These are phyloP conservation scores for Lamprologus ornatipinnis DNA, from an alignment of 2,113 vertebrate genomes.

Conservation along the genomic window DNA sequence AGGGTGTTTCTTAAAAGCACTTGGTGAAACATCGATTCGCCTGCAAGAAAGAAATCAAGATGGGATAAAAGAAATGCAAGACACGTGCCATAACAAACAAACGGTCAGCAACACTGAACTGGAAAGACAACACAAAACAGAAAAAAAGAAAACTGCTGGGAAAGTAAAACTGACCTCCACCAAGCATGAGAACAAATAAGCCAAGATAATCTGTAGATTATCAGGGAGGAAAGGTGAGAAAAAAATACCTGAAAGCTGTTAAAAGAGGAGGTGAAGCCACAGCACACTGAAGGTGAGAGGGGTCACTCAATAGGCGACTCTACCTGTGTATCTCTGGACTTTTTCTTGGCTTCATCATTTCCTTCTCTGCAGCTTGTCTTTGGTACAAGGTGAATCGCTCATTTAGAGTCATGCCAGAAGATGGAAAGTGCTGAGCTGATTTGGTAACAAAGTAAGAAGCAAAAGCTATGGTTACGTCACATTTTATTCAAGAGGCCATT, in stretches of 20 bases:
- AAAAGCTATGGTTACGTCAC: neutral
- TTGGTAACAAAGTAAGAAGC: neutral
- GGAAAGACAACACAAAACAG: neutral
- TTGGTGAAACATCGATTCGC: slow-evolving; percentile 99
- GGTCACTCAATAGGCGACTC: slow-evolving; percentile 47
- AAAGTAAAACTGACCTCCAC: slow-evolving; percentile 39
- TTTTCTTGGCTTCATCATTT: slow-evolving; percentile 89
- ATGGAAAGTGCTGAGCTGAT: slow-evolving; percentile 92
- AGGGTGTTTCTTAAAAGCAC: slow-evolving; percentile 98
- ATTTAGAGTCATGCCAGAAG: slow-evolving; percentile 87
- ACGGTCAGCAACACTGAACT: neutral
- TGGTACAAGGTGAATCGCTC: slow-evolving; percentile 96
- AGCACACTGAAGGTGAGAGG: slow-evolving; percentile 57
- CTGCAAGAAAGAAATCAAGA: slow-evolving; percentile 59
- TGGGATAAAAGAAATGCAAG: neutral
- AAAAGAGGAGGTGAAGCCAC: slow-evolving; percentile 62
- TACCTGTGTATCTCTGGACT: slow-evolving; percentile 99
- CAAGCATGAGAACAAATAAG: slow-evolving; percentile 38
- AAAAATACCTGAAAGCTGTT: slow-evolving; percentile 59
- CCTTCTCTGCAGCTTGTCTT: slow-evolving; percentile 90
- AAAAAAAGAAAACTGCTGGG: neutral
- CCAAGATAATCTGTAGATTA: slow-evolving; percentile 34
- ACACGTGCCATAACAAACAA: neutral
- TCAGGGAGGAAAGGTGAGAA: slow-evolving; percentile 36
- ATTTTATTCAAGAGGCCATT: neutral